Evolutionary conservation across 2,888 invertebrate species (phyloP), one percentile per base, ranked within the genome.

Genomic region (Dusona sp.): DNA sequence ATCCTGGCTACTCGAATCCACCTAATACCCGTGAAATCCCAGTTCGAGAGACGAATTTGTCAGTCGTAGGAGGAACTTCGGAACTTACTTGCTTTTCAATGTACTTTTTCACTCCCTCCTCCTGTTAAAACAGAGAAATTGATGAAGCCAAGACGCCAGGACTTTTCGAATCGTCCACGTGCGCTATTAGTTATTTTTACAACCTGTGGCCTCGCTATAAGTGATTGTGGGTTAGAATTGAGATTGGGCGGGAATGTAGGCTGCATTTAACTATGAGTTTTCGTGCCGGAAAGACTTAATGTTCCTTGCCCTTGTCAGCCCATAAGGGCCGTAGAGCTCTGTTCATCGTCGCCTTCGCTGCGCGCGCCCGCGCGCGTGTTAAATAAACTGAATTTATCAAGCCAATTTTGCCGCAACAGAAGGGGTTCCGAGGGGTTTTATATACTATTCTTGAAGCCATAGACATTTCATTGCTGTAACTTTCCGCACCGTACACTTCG

Each of bases 351-450:
- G 73, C 61, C 16, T 22, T 61, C 74, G 25, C 75, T 75, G 75
- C 57, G 83, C 33, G 79, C 75, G 70, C 9, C 0, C 9, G 1
- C 42, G 42, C 42, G 2, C 42, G 2, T 72, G 80, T 86, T 86
- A 80, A 83, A 86, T 86, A 86, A 86, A 83, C 83, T 73, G 80
- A 83, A 86, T 86, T 86, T 86, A 86, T 86, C 86, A 86, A 86
- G 86, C 83, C 80, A 80, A 83, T 83, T 83, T 80, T 75, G 78
- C 75, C 79, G 79, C 72, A 61, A 73, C 83, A 29, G 79, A 79
- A 79, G 72, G 51, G 68, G 48, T 42, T n/a, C 78, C 57, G 45
- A 57, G 82, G 75, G 75, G 25, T 36, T 33, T 33, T 45, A 67
- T 29, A 61, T 65, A 36, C 51, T 36, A 11, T 36, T 45, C 16